These are phyloP conservation scores for Patella depressa DNA, from an alignment of 2,888 invertebrate species.

Conservation along the genomic window DNA sequence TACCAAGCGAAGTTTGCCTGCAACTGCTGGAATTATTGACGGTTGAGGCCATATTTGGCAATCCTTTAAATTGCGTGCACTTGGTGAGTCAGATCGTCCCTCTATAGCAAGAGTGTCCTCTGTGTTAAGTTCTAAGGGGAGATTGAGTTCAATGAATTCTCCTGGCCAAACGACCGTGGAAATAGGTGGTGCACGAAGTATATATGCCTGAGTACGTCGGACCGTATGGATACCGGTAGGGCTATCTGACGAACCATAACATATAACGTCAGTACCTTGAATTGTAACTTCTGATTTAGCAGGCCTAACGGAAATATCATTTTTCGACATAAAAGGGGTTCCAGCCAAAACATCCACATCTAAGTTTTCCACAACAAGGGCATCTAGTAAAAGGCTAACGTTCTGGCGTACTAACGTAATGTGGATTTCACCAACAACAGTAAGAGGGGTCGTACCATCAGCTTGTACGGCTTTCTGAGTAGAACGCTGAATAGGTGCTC, in stretches of 20 bases:
- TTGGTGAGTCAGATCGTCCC: not conserved
- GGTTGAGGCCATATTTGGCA: constrained; percentile 14
- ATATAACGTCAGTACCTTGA: constrained; percentile 18
- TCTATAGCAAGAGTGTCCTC: not conserved
- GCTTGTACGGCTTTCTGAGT: constrained; percentile 22
- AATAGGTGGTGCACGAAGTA: constrained; percentile 15
- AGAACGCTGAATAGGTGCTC: constrained; percentile 11
- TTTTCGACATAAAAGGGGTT: constrained; percentile 33
- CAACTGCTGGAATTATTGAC: constrained; percentile 14
- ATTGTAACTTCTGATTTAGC: constrained; percentile 27
- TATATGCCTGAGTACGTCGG: constrained; percentile 21
- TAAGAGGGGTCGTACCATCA: constrained; percentile 25
- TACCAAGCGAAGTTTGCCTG: too few relatives aligned
- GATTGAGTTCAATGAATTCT: constrained; percentile 14
- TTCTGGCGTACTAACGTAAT: constrained; percentile 16
- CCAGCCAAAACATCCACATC: constrained; percentile 35
- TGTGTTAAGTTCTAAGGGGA: not conserved
- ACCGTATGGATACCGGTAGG: constrained; percentile 4
- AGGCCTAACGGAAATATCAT: constrained; percentile 36
- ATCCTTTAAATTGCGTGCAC: not conserved
- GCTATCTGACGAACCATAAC: constrained; percentile 12
- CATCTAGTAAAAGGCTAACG: constrained; percentile 21
- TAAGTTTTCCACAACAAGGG: constrained; percentile 34
- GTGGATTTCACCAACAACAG: constrained; percentile 20
- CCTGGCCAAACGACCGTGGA: constrained; percentile 25